Evolutionary conservation across 1,140 invertebrate genomes (phyloP).

Genomic region (Drosophila willistoni): DNA sequence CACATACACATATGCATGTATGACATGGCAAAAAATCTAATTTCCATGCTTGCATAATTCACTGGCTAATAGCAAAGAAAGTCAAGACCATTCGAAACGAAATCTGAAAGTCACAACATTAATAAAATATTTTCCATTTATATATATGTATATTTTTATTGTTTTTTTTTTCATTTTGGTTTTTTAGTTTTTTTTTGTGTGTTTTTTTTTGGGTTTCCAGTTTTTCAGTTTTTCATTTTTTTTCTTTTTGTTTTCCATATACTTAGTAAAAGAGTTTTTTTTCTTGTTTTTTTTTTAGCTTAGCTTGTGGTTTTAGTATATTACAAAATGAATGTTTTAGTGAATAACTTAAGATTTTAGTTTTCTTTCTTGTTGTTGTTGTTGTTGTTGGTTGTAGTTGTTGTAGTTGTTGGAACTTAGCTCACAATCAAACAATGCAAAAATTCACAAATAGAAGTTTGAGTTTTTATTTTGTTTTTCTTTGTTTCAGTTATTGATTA

Average conservation of each 20-base stretch:
- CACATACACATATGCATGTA: background rate
- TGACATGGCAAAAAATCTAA: background rate
- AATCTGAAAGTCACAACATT: background rate
- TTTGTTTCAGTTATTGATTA: background rate
- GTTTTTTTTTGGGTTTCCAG: background rate
- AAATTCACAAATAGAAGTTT: conserved; percentile 62
- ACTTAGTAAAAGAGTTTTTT: conserved; percentile 52
- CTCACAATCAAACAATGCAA: conserved; percentile 77
- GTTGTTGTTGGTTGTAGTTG: conserved; percentile 22
- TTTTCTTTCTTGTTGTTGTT: conserved; percentile 8
- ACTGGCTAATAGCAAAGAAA: conserved; percentile 1
- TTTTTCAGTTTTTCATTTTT: conserved; percentile 35
- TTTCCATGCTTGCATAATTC: conserved; percentile 15
- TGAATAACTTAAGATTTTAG: conserved; percentile 68
- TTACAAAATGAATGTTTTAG: conserved; percentile 75
- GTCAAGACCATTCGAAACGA: background rate
- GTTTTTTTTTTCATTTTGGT: conserved; percentile 34
- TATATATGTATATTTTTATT: conserved; percentile 43
- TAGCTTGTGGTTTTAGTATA: conserved; percentile 72
- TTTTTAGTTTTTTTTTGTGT: conserved; percentile 25
- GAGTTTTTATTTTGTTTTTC: conserved; percentile 21
- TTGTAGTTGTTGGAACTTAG: conserved; percentile 60
- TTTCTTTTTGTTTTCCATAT: conserved; percentile 28
- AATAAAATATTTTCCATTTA: conserved; percentile 41
- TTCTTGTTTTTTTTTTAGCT: conserved; percentile 56